These are phyloP conservation scores for Galaxias olidus DNA, from an alignment of 2,797 vertebrate species.

Conservation along the genomic window DNA sequence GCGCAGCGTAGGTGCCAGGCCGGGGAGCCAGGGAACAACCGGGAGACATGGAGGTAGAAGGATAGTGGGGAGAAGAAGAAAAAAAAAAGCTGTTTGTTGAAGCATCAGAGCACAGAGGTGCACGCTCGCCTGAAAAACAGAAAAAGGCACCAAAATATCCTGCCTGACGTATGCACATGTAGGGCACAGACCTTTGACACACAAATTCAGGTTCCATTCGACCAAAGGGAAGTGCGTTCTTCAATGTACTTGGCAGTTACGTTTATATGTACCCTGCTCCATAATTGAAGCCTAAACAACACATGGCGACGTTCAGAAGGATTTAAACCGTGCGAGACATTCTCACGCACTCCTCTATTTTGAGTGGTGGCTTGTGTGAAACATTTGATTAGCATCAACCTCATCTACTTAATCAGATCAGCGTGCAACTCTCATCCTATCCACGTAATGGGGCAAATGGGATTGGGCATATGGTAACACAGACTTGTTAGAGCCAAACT, in stretches of 20 bases:
- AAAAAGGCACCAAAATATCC: no score
- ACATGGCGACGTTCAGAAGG: background rate
- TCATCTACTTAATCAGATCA: slow-evolving; percentile 7
- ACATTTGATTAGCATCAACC: background rate
- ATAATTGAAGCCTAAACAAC: background rate
- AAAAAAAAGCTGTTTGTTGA: background rate
- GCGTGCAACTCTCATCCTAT: slow-evolving; percentile 26
- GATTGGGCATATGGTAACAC: slow-evolving; percentile 15
- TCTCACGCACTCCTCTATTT: background rate
- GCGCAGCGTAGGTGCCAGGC: slow-evolving; percentile 44
- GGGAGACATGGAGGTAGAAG: slow-evolving; percentile 15
- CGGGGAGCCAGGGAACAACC: slow-evolving; percentile 40
- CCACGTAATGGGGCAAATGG: slow-evolving; percentile 19
- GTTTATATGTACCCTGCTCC: background rate
- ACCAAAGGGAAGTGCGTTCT: no score
- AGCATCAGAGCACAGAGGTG: no score
- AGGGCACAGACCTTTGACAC: no score
- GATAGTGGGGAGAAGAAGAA: background rate
- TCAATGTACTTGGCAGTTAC: background rate
- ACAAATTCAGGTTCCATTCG: no score
- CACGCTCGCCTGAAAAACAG: no score
- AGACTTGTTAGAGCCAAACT: slow-evolving; percentile 27
- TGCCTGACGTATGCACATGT: no score
- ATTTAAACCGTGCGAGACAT: background rate
- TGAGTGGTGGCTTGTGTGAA: background rate